Percentiles rank a stretch among this genome's conserved stretches.
Evolutionary conservation across 2,113 vertebrate genomes (phyloP).

Genomic region (Pongo pygmaeus): DNA sequence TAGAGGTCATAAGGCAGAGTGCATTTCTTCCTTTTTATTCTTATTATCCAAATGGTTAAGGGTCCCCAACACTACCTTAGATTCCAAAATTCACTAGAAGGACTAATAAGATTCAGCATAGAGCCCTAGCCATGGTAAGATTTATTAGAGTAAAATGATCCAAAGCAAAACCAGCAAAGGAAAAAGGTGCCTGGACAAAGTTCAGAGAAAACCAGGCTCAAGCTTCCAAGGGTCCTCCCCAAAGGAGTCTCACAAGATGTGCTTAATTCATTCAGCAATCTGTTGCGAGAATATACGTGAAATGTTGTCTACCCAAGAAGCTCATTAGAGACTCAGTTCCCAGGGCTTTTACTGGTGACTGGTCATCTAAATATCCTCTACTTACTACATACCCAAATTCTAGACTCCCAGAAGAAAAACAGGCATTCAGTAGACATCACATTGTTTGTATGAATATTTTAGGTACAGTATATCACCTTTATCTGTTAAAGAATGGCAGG

Average conservation of each 20-base stretch:
- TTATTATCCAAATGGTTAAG: not conserved
- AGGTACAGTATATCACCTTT: not conserved
- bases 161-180: not conserved
- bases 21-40: not conserved
- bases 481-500: not conserved
- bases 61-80: accelerated
- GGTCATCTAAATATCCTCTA: not conserved
- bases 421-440: not conserved
- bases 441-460: not conserved
- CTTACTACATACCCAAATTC: not conserved
- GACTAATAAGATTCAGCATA: not conserved
- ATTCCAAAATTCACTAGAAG: not conserved
- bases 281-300: not conserved
- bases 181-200: not conserved
- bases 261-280: not conserved
- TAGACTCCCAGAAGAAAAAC: not conserved
- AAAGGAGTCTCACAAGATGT: not conserved
- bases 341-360: not conserved
- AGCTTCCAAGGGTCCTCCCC: not conserved
- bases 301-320: not conserved
- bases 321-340: not conserved
- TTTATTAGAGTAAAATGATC: not conserved
- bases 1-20: not conserved
- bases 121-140: not conserved
- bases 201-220: not conserved